Percentiles rank a stretch among this genome's conserved stretches.
phyloP scores from a whole-genome alignment of 2,888 invertebrate genomes.

The Drosophila mercatorum region DNA sequence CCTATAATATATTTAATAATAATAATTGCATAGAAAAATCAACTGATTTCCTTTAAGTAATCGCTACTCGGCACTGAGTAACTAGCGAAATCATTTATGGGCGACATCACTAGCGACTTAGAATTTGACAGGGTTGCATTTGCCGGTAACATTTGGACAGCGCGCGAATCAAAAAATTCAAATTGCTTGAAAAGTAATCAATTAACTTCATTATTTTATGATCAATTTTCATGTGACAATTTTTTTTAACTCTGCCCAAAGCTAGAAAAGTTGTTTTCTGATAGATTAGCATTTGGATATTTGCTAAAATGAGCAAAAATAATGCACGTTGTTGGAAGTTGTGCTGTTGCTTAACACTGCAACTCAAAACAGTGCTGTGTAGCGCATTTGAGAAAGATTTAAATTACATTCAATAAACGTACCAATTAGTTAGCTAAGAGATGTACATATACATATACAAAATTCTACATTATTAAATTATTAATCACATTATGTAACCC shows the following conservation, averaged over 20 bases:
- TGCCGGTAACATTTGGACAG: not conserved
- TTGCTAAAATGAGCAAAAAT: not conserved
- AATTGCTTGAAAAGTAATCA: not conserved
- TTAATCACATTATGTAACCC: constrained; percentile 8
- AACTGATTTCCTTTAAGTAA: not conserved
- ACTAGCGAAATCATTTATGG: not conserved
- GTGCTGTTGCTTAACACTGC: not conserved
- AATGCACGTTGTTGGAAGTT: no score
- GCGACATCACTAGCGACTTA: constrained; percentile 22
- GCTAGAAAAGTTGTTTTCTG: accelerated
- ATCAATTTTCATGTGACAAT: accelerated
- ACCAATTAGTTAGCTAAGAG: constrained; percentile 1
- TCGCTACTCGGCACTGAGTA: constrained; percentile 14
- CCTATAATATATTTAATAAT: no score
- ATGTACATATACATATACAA: no score
- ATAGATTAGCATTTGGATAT: not conserved
- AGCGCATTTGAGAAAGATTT: constrained; percentile 6
- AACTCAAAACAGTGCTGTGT: constrained; percentile 6
- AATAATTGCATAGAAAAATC: not conserved
- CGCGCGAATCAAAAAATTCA: constrained; percentile 17
- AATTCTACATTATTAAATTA: not conserved
- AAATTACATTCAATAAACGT: constrained; percentile 2
- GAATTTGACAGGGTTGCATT: constrained; percentile 35
- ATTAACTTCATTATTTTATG: not conserved
- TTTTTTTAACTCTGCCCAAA: not conserved